Conservation (phyloP, 2,113 vertebrate genomes). For the Saccopteryx bilineata region DNA sequence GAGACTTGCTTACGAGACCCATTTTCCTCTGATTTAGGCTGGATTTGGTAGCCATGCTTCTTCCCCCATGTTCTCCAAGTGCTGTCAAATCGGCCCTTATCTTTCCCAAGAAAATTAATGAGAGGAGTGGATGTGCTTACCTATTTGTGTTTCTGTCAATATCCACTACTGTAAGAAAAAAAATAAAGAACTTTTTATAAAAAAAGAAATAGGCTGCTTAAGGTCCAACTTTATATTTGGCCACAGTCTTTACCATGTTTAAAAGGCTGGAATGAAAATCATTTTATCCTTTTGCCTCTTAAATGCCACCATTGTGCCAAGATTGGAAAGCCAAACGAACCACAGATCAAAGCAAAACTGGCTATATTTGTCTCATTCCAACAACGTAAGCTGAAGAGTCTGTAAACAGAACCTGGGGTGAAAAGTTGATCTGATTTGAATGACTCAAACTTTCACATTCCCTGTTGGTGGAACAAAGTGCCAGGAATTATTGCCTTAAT, state of each 20-base stretch:
- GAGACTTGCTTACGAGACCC: conserved; percentile 11
- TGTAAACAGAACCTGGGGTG: conserved; percentile 76
- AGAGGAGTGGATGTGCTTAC: neutral
- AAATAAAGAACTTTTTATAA: neutral
- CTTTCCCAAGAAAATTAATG: conserved; percentile 25
- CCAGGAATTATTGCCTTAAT: conserved; percentile 55
- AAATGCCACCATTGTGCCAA: conserved; percentile 78
- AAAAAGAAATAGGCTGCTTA: conserved; percentile 27
- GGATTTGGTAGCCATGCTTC: neutral
- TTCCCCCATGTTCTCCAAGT: neutral
- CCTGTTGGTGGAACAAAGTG: conserved; percentile 41
- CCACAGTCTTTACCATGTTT: conserved; percentile 70
- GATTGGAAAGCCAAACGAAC: conserved; percentile 75
- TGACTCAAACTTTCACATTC: conserved; percentile 46
- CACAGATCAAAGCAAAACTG: conserved; percentile 78
- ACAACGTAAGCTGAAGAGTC: conserved; percentile 62
- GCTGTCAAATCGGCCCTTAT: neutral
- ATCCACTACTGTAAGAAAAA: neutral
- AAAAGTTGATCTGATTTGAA: conserved; percentile 73
- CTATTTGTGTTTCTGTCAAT: conserved; percentile 32
- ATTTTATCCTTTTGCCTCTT: conserved; percentile 77
- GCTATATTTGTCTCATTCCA: conserved; percentile 75
- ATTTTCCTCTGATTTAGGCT: neutral
- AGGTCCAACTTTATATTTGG: conserved; percentile 45
- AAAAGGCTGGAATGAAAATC: conserved; percentile 78